phyloP scores from a whole-genome alignment of 1,140 invertebrate genomes.

The Calephelis nemesis region DNA sequence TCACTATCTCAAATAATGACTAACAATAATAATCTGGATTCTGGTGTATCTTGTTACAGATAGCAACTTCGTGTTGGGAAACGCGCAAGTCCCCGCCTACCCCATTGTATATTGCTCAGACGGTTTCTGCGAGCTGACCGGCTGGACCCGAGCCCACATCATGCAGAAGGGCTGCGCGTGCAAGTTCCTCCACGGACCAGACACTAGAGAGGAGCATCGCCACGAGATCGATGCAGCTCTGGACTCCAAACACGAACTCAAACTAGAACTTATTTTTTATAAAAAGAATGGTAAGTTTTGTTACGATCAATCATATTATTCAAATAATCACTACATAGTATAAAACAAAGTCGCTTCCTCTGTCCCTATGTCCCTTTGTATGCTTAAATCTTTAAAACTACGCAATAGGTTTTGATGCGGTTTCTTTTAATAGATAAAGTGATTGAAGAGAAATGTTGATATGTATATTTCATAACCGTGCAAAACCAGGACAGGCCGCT shows the following conservation, averaged over 20 bases:
- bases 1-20: no score
- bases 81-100: conserved; percentile 94
- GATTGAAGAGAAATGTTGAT: no score
- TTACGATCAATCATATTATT: no score
- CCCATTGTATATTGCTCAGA: conserved; percentile 99
- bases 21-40: not conserved
- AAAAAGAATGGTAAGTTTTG: conserved; percentile 91
- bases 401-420: no score
- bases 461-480: no score
- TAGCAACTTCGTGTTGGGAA: conserved; percentile 98
- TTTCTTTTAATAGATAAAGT: no score
- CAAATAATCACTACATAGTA: no score
- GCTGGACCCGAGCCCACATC: conserved; percentile 95
- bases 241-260: conserved; percentile 93
- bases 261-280: conserved; percentile 96
- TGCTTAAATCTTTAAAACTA: no score
- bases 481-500: no score
- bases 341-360: no score
- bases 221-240: conserved; percentile 93
- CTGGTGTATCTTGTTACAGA: conserved; percentile 81
- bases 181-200: conserved; percentile 95
- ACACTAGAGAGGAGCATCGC: conserved; percentile 94
- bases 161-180: conserved; percentile 98
- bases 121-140: conserved; percentile 98
- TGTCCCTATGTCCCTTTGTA: no score